Evolutionary conservation across 2,888 invertebrate genomes (phyloP).

Genomic region (Lymantria dispar): DNA sequence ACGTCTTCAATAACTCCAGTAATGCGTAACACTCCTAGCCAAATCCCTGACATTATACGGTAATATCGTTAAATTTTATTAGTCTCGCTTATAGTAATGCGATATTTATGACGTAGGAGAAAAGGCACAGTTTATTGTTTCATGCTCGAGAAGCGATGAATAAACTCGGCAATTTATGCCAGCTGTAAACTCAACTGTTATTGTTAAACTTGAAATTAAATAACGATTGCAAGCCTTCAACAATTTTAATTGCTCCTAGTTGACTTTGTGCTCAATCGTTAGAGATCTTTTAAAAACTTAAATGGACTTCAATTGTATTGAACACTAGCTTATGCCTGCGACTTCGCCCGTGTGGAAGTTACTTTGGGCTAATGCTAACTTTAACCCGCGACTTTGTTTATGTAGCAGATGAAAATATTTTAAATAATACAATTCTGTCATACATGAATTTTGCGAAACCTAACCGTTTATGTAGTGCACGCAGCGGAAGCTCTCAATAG

Average conservation of each 20-base stretch:
- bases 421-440: too few relatives aligned
- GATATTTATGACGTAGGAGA: slow-evolving; percentile 69
- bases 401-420: too few relatives aligned
- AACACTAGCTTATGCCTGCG: too few relatives aligned
- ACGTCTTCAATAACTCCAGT: slow-evolving; percentile 11
- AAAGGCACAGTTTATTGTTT: slow-evolving; percentile 67
- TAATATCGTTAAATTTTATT: slow-evolving; percentile 69
- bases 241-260: neutral
- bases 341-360: too few relatives aligned
- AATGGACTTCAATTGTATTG: too few relatives aligned
- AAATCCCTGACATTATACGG: slow-evolving; percentile 43
- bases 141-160: slow-evolving; percentile 64
- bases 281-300: neutral
- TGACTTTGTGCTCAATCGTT: neutral
- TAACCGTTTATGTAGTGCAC: too few relatives aligned
- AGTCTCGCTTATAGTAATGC: slow-evolving; percentile 68
- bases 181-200: slow-evolving; percentile 55
- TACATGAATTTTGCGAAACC: too few relatives aligned
- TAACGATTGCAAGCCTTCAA: neutral
- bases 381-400: too few relatives aligned
- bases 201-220: neutral
- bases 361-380: too few relatives aligned
- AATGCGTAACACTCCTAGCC: slow-evolving; percentile 25
- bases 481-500: too few relatives aligned
- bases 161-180: slow-evolving; percentile 65